A percentile compares a stretch with the other conserved stretches of the same genome.
These are phyloP conservation scores for Ellobium chinense DNA, from an alignment of 2,888 invertebrate species.

Conservation along the genomic window DNA sequence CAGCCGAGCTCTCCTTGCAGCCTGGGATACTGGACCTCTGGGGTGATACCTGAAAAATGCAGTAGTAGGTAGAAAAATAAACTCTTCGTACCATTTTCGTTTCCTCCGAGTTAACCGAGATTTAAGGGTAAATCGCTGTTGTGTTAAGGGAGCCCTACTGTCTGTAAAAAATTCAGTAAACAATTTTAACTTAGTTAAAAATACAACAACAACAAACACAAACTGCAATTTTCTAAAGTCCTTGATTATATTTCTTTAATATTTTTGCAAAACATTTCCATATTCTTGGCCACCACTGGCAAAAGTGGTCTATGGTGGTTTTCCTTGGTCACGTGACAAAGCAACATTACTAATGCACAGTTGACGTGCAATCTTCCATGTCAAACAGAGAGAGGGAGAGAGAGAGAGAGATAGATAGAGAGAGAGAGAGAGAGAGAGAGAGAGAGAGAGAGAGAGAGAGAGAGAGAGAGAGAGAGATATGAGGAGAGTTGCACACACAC, in stretches of 20 bases:
- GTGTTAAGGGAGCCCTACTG: background rate
- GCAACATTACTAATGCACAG: no score
- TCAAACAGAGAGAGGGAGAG: background rate
- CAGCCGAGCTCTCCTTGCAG: conserved; percentile 36
- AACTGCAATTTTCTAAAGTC: no score
- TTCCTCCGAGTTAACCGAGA: no score
- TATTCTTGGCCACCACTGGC: no score
- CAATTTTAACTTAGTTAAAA: background rate
- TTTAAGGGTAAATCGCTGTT: background rate
- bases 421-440: background rate
- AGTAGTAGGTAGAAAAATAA: background rate
- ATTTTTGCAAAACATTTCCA: no score
- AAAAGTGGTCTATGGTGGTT: no score
- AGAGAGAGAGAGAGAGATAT: background rate
- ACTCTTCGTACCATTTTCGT: background rate
- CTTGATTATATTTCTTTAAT: no score
- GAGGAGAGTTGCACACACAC: background rate
- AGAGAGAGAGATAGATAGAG: background rate
- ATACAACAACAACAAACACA: no score
- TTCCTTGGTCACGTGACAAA: no score
- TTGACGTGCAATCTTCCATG: no score
- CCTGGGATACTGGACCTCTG: conserved; percentile 2
- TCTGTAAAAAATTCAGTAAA: background rate
- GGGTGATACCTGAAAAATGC: conserved; percentile 24
- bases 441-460: background rate